Conservation (phyloP, 2,113 vertebrate species). For the Alectura lathami region DNA sequence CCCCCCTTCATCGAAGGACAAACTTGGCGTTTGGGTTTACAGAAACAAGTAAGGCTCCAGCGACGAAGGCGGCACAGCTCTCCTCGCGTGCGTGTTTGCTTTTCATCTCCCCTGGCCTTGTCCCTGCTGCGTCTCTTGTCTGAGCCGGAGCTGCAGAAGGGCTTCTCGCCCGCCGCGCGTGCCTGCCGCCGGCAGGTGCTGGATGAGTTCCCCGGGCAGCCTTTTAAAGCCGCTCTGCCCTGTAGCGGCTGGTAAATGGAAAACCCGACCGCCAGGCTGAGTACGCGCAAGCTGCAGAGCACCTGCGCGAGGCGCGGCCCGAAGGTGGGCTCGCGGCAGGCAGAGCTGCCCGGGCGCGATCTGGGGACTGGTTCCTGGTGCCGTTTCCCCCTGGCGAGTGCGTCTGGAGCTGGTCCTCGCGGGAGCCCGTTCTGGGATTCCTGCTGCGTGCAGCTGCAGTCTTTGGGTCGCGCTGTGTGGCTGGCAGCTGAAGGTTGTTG, state of each 20-base stretch:
- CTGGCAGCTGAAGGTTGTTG: neutral
- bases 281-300: neutral
- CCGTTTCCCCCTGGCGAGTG: neutral
- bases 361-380: neutral
- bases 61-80: neutral
- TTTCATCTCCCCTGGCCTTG: neutral
- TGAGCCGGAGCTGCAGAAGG: neutral
- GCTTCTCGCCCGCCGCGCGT: neutral
- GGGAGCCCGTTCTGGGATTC: neutral
- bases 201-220: neutral
- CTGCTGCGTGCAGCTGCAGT: rapidly evolving
- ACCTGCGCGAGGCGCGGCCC: neutral
- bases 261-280: neutral
- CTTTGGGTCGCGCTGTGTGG: neutral
- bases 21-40: slow-evolving; percentile 95
- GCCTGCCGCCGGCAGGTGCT: neutral
- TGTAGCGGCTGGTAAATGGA: neutral
- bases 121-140: neutral
- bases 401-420: neutral
- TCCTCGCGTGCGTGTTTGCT: neutral
- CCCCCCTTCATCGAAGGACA: slow-evolving; percentile 93
- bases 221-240: neutral
- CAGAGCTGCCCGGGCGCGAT: rapidly evolving
- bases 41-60: slow-evolving; percentile 87
- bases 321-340: neutral